A percentile compares a stretch with the other conserved stretches of the same genome.
phyloP scores from a whole-genome alignment of 2,888 invertebrate genomes.

The Drosophila nigritarsus region DNA sequence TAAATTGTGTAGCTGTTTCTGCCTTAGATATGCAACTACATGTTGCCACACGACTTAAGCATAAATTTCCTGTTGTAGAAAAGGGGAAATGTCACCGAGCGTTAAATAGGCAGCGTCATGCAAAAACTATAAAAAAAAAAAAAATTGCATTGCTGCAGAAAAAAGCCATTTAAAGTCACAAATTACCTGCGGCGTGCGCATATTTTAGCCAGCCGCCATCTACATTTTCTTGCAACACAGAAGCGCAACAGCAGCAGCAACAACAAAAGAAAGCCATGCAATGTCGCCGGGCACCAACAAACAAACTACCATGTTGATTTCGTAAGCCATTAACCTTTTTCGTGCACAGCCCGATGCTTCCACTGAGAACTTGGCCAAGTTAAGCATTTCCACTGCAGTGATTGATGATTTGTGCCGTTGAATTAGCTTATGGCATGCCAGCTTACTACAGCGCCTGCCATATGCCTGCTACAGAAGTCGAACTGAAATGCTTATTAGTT shows the following conservation, averaged over 20 bases:
- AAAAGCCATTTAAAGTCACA: slow-evolving; percentile 58
- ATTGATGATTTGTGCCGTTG: slow-evolving; percentile 62
- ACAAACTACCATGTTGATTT: slow-evolving; percentile 60
- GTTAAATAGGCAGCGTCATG: slow-evolving; percentile 56
- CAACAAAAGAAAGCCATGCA: slow-evolving; percentile 14
- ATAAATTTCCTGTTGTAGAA: slow-evolving; percentile 48
- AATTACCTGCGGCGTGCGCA: slow-evolving; percentile 70
- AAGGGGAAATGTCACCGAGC: slow-evolving; percentile 20
- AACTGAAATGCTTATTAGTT: slow-evolving; percentile 56
- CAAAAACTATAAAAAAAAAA: slow-evolving; percentile 10
- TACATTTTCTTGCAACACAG: slow-evolving; percentile 15
- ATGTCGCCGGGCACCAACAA: slow-evolving; percentile 28
- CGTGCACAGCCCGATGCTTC: slow-evolving; percentile 46
- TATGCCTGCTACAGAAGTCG: slow-evolving; percentile 11
- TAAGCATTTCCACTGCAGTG: slow-evolving; percentile 51
- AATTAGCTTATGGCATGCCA: slow-evolving; percentile 65
- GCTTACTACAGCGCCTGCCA: slow-evolving; percentile 1
- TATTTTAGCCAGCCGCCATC: slow-evolving; percentile 57
- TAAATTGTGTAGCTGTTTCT: slow-evolving; percentile 41
- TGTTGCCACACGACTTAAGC: slow-evolving; percentile 53
- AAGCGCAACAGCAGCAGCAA: slow-evolving; percentile 7
- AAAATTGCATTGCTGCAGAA: slow-evolving; percentile 34
- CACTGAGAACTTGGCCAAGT: slow-evolving; percentile 39
- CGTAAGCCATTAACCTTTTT: slow-evolving; percentile 74
- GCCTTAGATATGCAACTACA: slow-evolving; percentile 57